These are phyloP conservation scores for Taphrorychus bicolor DNA, from an alignment of 2,888 invertebrate genomes.

Conservation along the genomic window DNA sequence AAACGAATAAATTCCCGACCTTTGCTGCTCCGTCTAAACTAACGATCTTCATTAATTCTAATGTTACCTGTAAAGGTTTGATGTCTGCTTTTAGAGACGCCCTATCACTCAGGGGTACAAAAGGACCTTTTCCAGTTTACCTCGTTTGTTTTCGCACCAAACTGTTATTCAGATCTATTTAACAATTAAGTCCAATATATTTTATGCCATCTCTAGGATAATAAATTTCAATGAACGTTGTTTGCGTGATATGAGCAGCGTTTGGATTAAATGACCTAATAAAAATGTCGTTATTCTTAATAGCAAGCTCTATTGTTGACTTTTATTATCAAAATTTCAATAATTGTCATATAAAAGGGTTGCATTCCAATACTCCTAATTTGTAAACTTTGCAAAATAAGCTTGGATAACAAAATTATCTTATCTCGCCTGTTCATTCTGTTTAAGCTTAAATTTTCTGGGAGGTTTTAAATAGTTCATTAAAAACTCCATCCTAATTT, in stretches of 20 bases:
- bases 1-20: neutral
- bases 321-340: neutral
- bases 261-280: neutral
- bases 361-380: no score
- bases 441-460: neutral
- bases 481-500: constrained; percentile 11
- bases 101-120: neutral
- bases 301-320: neutral
- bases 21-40: neutral
- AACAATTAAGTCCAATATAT: neutral
- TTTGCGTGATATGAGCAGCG: neutral
- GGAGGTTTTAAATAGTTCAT: constrained; percentile 10
- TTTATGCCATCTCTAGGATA: neutral
- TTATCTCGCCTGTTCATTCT: neutral
- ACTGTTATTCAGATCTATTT: neutral
- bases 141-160: neutral
- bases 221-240: neutral
- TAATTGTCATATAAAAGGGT: neutral
- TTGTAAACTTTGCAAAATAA: neutral
- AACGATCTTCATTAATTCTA: neutral
- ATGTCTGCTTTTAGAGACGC: neutral
- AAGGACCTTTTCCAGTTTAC: neutral
- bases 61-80: neutral
- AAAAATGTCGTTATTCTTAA: neutral
- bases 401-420: neutral